phyloP scores from a whole-genome alignment of 2,888 invertebrate genomes.

The Sicus ferrugineus region DNA sequence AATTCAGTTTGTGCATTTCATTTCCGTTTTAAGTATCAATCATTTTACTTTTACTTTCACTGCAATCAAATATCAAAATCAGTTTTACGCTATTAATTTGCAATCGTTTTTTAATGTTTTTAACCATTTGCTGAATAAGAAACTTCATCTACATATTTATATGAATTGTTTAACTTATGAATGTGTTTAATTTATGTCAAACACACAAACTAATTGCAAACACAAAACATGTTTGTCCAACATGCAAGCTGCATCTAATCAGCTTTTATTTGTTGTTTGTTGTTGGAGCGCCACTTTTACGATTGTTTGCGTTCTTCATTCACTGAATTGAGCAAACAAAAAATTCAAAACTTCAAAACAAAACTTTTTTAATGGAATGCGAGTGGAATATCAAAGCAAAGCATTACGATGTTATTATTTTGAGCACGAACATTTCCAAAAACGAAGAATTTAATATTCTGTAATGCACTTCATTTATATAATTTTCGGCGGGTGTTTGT shows the following conservation, averaged over 20 bases:
- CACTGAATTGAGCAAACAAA: background rate
- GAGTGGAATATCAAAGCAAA: no score
- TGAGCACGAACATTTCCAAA: conserved; percentile 2
- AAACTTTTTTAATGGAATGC: background rate
- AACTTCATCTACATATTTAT: no score
- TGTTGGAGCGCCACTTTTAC: background rate
- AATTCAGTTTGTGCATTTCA: no score
- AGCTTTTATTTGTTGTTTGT: background rate
- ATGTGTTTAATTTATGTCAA: no score
- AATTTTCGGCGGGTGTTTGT: background rate
- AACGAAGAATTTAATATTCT: conserved; percentile 24
- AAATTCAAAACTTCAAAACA: conserved; percentile 15
- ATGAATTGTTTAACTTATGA: no score
- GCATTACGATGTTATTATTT: background rate
- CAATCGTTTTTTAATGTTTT: background rate
- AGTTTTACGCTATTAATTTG: no score
- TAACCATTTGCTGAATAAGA: background rate
- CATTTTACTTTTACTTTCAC: no score
- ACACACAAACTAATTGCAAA: background rate
- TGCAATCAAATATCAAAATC: no score
- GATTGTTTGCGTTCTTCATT: background rate
- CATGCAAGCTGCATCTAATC: background rate
- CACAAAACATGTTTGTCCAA: background rate
- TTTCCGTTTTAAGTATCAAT: no score
- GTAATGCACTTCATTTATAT: conserved; percentile 8